Base-by-base conservation (phyloP, 2,797 vertebrate species). In the Phalloptychus januarius region DNA sequence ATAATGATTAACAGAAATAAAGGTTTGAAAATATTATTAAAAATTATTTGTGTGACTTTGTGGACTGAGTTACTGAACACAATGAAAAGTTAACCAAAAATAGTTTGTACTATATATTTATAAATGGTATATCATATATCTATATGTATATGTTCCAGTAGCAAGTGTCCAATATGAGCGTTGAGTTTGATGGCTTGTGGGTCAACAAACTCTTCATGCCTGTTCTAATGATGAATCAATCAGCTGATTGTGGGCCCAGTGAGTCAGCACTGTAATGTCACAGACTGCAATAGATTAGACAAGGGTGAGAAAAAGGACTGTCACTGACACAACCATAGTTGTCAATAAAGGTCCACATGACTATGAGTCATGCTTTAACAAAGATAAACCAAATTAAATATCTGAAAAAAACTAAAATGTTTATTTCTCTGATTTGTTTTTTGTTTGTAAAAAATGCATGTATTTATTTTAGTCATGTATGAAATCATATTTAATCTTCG, bases 331-430 rank as follows among this genome's bases (percentile, higher is more conserved):
- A 83, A 73, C 82, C 48, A 76, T 65, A 48, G 77, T 31, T 76
- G 84, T 90, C 91, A 45, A 91, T 93, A 87, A 52, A 54, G 44
- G 69, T 79, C 78, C 76, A 82, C 74, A 54, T 85, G 76, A 89
- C 71, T 71, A 28, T 82, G 80, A 78, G 40, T 28, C 71, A 77
- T 77, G 40, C 56, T 61, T 75, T 63, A 75, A 36, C 74, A 36
- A 23, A 33, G 36, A 45, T 28, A 10, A 42, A 12, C 1, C 5
- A 45, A 28, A 33, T 33, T 2, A 45, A 75, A 31, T 5, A 3
- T 10, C 20, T 65, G 74, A 71, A 33, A 40, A 70, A 25, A 52
- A 25, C 3, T 25, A 1, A 25, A 42, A 45, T 12, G 36, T 54
- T 1, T 52, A n/a, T 80, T 31, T 31, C 20, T 70, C 23, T 31